Base-by-base conservation (phyloP, 2,113 vertebrate genomes). In the Centropus bengalensis region DNA sequence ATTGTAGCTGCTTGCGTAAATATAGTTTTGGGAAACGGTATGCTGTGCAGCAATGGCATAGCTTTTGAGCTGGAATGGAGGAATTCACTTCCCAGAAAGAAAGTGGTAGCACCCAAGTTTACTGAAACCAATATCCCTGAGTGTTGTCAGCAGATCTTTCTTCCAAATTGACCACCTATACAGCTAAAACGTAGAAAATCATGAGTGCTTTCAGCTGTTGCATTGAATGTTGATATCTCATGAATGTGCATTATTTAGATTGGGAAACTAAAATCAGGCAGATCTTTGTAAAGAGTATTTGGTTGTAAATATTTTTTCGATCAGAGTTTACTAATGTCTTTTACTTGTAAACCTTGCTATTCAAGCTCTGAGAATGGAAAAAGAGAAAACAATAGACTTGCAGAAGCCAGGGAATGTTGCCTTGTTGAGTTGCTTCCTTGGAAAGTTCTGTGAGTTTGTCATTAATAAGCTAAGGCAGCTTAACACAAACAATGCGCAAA, bases 381-480 rank as follows among this genome's bases (percentile, higher is more conserved):
- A 80, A 54, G 42, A 60, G 66, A 78, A 77, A 80, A 92, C 52
- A 77, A 36, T 67, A 26, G 55, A n/a, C 81, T 78, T 63, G 18
- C 28, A 77, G 44, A 91, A 92, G 73, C 82, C 69, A 63, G 83
- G 30, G 64, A 78, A 71, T 83, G 80, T 67, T 88, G 76, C 93
- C 91, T 81, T 80, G 47, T 88, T 93, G 83, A 91, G 76, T 56
- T 86, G 59, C 73, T 88, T 52, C 68, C 52, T 93, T 91, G 82
- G 59, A 86, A 93, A 74, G 51, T 66, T 91, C 32, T 30, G 5
- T 5, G 80, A 42, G 83, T 68, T 88, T 95, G 73, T 88, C 90
- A 94, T 92, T 94, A 93, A 91, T 91, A 93, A 93, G 52, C 68
- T 81, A 84, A 96, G 94, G 79, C 82, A 93, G 82, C 47, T 96